Evolutionary conservation across 2,113 vertebrate species (phyloP), one percentile per base, ranked within the genome.

Genomic region (Charadrius vociferus): DNA sequence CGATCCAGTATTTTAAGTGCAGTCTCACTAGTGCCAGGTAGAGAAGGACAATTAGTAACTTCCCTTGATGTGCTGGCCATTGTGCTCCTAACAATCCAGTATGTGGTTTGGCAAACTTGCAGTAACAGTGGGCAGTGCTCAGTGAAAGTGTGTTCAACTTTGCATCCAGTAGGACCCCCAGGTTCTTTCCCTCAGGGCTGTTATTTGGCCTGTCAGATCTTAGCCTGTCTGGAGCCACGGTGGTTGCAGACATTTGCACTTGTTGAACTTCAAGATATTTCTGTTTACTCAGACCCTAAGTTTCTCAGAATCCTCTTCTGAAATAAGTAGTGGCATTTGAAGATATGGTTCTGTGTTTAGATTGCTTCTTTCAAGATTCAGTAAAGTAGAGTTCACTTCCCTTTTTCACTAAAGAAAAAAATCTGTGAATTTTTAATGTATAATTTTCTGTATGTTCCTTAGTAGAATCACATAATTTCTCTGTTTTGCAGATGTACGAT

Each of bases 161-260:
- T 24, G 7, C 14, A 43, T 53, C 23, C 32, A 34, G 14, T 18
- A 14, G 29, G 53, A 55, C 24, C 15, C 80, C 5, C 9, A 49
- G 23, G 6, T 45, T 74, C 29, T 50, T 21, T 24, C 36, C 5
- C 21, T 52, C 22, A 41, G 30, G 63, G 26, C 23, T 86, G 36
- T 34, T 43, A 1, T 29, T 41, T 6, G 23, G 2, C 4, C 5
- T n/a, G 36, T 16, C 61, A 37, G 21, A 11, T 41, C 61, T 55
- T 30, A 50, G 34, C 18, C 15, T 65, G 8, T 5, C 9, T 23
- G 1, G 1, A 84, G 63, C 36, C 5, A 0, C 32, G 13, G 14
- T 58, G 15, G 6, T 15, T 52, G 19, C 67, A 88, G 49, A 39
- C 6, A 5, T 68, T 65, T 56, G 12, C 5, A n/a, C 7, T 49